Evolutionary conservation across 1,140 invertebrate species (phyloP).

Genomic region (Eriocheir sinensis): DNA sequence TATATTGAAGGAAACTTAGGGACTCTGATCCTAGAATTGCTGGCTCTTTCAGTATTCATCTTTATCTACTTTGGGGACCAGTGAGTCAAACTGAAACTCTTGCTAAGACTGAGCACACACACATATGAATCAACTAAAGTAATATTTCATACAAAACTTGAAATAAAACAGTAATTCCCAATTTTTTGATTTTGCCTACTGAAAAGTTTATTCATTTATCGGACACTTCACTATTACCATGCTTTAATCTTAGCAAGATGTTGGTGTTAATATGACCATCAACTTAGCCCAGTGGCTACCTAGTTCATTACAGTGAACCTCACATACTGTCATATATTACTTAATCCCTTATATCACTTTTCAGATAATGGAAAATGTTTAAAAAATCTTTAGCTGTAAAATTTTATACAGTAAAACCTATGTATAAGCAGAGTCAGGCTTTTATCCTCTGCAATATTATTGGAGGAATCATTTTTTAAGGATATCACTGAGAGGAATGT

Average conservation of each 20-base stretch:
- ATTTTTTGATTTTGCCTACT: not conserved
- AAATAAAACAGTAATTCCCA: not conserved
- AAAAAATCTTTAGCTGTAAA: not conserved
- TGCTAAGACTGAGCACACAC: constrained; percentile 35
- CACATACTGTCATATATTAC: constrained; percentile 7
- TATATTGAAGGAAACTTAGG: constrained; percentile 40
- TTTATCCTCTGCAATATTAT: not conserved
- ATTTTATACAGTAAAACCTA: constrained; percentile 26
- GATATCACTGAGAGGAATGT: too few species aligned
- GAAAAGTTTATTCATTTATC: not conserved
- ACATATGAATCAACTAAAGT: not conserved
- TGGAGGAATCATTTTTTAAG: too few species aligned
- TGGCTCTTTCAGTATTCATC: constrained; percentile 40
- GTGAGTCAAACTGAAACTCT: constrained; percentile 35
- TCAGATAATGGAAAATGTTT: not conserved
- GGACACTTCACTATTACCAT: not conserved
- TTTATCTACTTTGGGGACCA: constrained; percentile 49
- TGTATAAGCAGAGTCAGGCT: not conserved
- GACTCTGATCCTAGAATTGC: constrained; percentile 40
- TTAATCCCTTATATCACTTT: not conserved
- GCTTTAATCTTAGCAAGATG: not conserved
- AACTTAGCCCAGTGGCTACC: not conserved
- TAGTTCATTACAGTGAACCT: not conserved
- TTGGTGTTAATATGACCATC: not conserved
- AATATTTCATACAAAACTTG: not conserved